Percentiles rank a stretch among this genome's conserved stretches.
Evolutionary conservation across 2,888 invertebrate species (phyloP).

Genomic region (Leucoptera coffeella): DNA sequence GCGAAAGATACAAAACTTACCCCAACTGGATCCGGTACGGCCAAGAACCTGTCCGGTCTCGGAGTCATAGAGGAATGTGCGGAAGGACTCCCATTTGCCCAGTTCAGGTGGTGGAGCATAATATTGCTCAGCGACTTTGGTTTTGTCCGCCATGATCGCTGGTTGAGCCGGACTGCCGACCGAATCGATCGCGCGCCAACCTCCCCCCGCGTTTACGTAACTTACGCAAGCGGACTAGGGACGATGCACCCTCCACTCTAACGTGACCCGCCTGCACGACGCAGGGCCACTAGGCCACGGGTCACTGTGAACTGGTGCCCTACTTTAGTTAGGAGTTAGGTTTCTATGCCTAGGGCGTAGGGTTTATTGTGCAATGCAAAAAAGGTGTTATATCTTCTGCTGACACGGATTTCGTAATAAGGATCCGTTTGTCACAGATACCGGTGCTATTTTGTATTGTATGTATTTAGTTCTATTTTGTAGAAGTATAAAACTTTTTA

Average conservation of each 20-base stretch:
- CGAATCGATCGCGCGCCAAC: conserved; percentile 37
- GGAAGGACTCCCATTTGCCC: conserved; percentile 80
- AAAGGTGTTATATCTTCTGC: too few relatives aligned
- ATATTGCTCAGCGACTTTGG: conserved; percentile 67
- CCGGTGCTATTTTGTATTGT: too few relatives aligned
- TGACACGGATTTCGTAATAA: too few relatives aligned
- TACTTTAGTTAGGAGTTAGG: conserved; percentile 18
- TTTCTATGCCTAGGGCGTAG: too few relatives aligned
- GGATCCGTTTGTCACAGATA: too few relatives aligned
- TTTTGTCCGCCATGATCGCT: conserved; percentile 68
- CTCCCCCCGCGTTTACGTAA: conserved; percentile 15
- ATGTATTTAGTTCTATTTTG: too few relatives aligned
- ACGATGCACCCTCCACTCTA: conserved; percentile 13
- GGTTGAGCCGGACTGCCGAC: conserved; percentile 33
- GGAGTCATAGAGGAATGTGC: conserved; percentile 83
- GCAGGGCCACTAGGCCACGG: conserved; percentile 11
- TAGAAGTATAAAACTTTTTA: too few relatives aligned
- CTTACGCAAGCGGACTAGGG: conserved; percentile 10
- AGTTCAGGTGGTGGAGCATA: conserved; percentile 75
- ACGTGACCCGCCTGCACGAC: conserved; percentile 27
- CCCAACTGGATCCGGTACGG: conserved; percentile 90
- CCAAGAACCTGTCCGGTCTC: conserved; percentile 90
- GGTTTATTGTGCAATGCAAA: too few relatives aligned
- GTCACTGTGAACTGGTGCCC: conserved; percentile 29
- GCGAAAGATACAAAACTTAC: conserved; percentile 69